A percentile compares a stretch with the other conserved stretches of the same genome.
Evolutionary conservation across 2,113 vertebrate species (phyloP).

Genomic region (Alosa alosa): DNA sequence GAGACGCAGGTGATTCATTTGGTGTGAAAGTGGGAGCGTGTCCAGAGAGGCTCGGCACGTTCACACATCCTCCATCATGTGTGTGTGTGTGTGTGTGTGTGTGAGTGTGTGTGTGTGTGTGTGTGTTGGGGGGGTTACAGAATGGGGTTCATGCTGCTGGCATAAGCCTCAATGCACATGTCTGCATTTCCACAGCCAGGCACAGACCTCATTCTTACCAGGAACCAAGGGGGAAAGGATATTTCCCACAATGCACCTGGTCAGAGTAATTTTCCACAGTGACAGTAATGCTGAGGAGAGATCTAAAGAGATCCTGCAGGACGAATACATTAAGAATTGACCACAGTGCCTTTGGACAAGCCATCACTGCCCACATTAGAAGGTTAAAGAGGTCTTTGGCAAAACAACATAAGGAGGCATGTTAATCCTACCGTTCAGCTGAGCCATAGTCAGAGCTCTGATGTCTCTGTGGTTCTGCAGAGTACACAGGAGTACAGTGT

Average conservation of each 20-base stretch:
- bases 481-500: neutral
- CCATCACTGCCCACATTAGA: too few species aligned
- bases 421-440: neutral
- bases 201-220: neutral
- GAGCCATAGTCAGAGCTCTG: neutral
- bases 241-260: neutral
- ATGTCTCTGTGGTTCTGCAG: neutral
- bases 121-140: neutral
- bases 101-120: constrained; percentile 22
- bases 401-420: too few species aligned
- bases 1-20: constrained; percentile 44
- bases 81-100: constrained; percentile 3
- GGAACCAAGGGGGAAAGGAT: neutral
- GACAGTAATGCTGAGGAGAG: neutral
- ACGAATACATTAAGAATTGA: too few species aligned
- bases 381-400: too few species aligned
- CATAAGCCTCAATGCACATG: neutral
- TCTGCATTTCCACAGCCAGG: neutral
- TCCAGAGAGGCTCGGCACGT: constrained; percentile 35
- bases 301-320: neutral
- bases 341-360: too few species aligned
- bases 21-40: constrained; percentile 44
- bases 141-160: neutral
- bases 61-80: constrained; percentile 15
- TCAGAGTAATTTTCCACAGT: neutral